Percentiles rank a stretch among this genome's conserved stretches.
Conservation (phyloP, 2,888 invertebrate genomes). For the Actias luna region DNA sequence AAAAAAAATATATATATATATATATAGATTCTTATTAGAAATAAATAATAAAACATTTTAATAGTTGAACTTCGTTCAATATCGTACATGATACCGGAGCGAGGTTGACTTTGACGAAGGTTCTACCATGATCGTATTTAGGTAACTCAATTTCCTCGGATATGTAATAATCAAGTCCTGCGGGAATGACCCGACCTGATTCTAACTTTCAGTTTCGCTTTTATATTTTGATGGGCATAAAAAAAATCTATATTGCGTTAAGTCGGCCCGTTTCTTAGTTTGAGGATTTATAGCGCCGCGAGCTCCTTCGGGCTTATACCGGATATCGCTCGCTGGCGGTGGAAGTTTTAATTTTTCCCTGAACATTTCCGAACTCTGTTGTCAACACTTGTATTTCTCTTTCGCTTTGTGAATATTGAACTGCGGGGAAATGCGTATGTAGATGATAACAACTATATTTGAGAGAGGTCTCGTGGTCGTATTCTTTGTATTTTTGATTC, state of each 20-base stretch:
- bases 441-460: background rate
- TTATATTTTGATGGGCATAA: conserved; percentile 7
- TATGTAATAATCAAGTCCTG: conserved; percentile 6
- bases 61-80: background rate
- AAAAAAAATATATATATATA: too few relatives aligned
- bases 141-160: conserved; percentile 11
- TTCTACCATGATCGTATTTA: conserved; percentile 7
- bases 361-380: background rate
- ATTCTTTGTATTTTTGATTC: too few relatives aligned
- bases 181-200: conserved; percentile 6
- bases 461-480: too few relatives aligned
- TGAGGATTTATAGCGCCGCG: background rate
- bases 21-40: background rate
- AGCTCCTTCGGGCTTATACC: background rate
- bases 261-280: conserved; percentile 8
- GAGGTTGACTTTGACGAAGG: conserved; percentile 7
- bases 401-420: background rate
- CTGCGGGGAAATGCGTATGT: background rate
- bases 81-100: background rate
- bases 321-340: background rate
- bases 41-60: background rate
- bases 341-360: background rate
- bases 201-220: conserved; percentile 6
- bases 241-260: conserved; percentile 8
- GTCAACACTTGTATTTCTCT: background rate